Evolutionary conservation across 2,113 vertebrate genomes (phyloP).

Genomic region (Sialia sialis): DNA sequence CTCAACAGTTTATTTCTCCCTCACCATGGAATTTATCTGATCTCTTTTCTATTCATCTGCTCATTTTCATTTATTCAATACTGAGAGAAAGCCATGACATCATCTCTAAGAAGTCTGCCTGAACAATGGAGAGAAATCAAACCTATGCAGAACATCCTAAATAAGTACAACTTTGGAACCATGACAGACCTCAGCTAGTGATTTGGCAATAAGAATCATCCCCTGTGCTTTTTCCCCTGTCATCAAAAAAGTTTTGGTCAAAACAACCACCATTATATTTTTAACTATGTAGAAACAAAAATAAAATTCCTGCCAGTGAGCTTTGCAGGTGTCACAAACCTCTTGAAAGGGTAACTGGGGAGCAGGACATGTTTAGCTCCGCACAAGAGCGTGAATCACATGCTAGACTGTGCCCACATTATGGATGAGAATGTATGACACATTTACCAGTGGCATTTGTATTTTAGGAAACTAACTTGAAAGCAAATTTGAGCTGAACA

Average conservation of each 20-base stretch:
- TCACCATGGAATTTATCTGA: background rate
- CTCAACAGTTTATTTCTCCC: background rate
- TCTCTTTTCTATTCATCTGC: background rate
- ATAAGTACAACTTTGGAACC: background rate
- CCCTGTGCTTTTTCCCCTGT: background rate
- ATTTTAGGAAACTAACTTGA: conserved; percentile 44
- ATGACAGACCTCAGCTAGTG: background rate
- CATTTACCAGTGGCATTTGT: conserved; percentile 23
- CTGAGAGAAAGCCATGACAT: background rate
- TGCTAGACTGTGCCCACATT: conserved; percentile 46
- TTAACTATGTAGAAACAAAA: background rate
- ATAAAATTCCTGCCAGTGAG: background rate
- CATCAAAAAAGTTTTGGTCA: background rate
- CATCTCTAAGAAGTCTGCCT: background rate
- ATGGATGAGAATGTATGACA: conserved; percentile 28
- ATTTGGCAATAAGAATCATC: background rate
- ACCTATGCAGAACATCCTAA: background rate
- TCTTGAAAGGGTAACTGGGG: background rate
- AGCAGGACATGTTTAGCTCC: background rate
- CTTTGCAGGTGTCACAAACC: background rate
- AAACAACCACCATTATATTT: background rate
- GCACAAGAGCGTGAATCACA: conserved; percentile 2
- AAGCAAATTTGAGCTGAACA: conserved; percentile 11
- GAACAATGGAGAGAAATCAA: background rate
- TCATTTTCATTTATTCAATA: background rate